Base-by-base conservation (phyloP, 2,797 vertebrate species). In the Poeciliopsis presidionis region DNA sequence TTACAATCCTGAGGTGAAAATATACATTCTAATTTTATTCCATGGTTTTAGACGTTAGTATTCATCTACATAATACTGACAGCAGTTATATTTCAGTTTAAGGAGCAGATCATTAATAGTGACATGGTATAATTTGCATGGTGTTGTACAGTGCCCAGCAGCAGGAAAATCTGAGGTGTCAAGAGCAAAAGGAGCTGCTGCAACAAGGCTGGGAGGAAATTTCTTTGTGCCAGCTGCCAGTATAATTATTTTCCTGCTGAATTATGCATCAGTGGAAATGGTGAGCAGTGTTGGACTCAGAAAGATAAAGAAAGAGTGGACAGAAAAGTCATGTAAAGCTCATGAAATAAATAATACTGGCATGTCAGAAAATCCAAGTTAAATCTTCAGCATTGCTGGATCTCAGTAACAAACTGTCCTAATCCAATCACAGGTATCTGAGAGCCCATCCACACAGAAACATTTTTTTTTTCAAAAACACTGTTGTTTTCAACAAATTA, bases 251-350 rank as follows among this genome's bases (percentile, higher is more conserved):
- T 91, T 86, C 88, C 94, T 79, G 43, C 85, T 95, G 93, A 94
- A 95, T 94, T 94, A 95, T 95, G 92, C 93, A 94, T 93, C 91
- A 91, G 92, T 86, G 88, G 85, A 94, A 91, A 93, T 93, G 93
- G 92, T 91, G 91, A 85, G 84, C 83, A 82, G 88, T 73, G 88
- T 94, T 94, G 93, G 86, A 91, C 87, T 89, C 84, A 91, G 83
- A 83, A 79, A 94, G 89, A 89, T 87, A 90, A 79, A 87, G 81
- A 88, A 84, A 79, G 85, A 84, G 83, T 78, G 83, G 86, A 86
- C 81, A 85, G 85, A 84, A 72, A 79, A 89, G 84, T 90, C 90
- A 88, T 72, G 83, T 84, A 91, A 86, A 87, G 76, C 80, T 88
- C 77, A 84, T 87, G 78, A 87, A 89, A 86, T 75, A 86, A 81